Percentiles rank a stretch among this genome's conserved stretches.
These are phyloP conservation scores for Myanophis thanlyinensis DNA, from an alignment of 2,113 vertebrate genomes.

Conservation along the genomic window DNA sequence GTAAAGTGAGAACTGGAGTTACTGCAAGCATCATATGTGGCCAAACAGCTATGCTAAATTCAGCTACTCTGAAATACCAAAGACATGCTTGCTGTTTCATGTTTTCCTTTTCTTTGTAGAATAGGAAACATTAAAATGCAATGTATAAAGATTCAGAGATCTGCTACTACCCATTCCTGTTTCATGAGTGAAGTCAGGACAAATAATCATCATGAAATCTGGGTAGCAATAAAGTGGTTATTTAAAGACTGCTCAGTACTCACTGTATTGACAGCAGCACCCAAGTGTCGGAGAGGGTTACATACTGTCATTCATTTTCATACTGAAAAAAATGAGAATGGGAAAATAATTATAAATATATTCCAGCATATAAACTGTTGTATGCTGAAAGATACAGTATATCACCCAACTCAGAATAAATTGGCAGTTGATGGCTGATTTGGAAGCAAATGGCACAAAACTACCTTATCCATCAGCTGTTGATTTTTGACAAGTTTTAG, in stretches of 20 bases:
- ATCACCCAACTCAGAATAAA: background rate
- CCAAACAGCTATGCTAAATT: background rate
- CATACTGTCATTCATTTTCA: background rate
- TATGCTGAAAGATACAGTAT: background rate
- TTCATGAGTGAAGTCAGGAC: no score
- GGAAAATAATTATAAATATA: background rate
- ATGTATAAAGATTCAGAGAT: background rate
- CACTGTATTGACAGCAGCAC: background rate
- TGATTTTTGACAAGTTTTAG: constrained; percentile 9
- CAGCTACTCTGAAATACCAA: background rate
- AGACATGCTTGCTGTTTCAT: background rate
- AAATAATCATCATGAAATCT: background rate
- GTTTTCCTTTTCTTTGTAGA: background rate
- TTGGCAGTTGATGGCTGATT: background rate
- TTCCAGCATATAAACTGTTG: background rate
- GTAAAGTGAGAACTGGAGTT: background rate
- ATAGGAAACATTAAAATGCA: background rate
- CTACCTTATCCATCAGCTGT: background rate
- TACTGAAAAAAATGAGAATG: background rate
- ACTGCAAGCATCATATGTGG: background rate
- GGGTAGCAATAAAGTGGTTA: background rate
- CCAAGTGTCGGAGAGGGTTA: background rate
- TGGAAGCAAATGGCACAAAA: background rate
- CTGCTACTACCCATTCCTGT: background rate
- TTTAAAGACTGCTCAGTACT: background rate